Conservation (phyloP, 2,888 invertebrate species). For the Cantharis rufa region DNA sequence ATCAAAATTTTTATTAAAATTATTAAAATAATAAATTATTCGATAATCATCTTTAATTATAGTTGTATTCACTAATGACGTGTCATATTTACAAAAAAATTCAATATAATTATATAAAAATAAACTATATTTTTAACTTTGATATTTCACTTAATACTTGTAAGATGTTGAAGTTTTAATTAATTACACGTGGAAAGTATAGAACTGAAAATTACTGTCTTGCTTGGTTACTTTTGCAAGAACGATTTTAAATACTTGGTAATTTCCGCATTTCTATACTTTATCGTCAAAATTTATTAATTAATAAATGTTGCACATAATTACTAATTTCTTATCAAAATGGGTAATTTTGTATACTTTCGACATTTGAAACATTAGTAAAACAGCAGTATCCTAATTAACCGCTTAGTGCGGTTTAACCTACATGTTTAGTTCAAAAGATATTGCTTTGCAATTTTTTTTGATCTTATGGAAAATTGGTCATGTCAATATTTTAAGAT, state of each 20-base stretch:
- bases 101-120: background rate
- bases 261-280: slow-evolving; percentile 2
- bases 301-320: background rate
- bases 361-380: background rate
- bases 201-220: background rate
- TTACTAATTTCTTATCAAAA: background rate
- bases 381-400: background rate
- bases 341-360: background rate
- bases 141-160: background rate
- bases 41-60: background rate
- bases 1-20: slow-evolving; percentile 1
- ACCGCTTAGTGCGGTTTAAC: background rate
- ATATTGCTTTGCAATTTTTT: background rate
- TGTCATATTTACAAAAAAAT: background rate
- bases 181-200: background rate
- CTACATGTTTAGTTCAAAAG: background rate
- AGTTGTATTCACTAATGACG: background rate
- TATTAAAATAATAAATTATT: background rate
- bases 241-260: background rate
- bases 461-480: background rate
- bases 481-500: background rate
- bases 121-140: background rate
- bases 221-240: slow-evolving; percentile 1
- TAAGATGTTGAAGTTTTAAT: background rate
- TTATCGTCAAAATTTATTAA: background rate